Evolutionary conservation across 2,888 invertebrate genomes (phyloP).

Genomic region (Cactoblastis cactorum): DNA sequence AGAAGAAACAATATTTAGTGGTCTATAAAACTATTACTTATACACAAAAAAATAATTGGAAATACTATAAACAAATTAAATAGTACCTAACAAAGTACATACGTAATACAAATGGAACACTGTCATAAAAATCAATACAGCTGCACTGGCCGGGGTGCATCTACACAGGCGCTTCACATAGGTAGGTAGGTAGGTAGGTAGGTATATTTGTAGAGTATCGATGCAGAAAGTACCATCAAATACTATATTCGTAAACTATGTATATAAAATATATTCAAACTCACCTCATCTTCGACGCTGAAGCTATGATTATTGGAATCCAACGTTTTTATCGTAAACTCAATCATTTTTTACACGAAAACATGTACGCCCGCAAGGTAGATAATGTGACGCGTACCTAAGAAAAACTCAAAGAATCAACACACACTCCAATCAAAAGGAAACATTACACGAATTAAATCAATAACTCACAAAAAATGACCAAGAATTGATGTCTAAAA

Average conservation of each 20-base stretch:
- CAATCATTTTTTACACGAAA: slow-evolving; percentile 81
- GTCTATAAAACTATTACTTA: too few species aligned
- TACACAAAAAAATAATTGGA: too few species aligned
- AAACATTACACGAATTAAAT: slow-evolving; percentile 17
- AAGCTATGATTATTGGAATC: slow-evolving; percentile 92
- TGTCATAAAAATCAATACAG: slow-evolving; percentile 2
- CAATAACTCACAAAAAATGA: slow-evolving; percentile 28
- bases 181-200: not conserved
- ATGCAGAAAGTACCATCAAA: not conserved
- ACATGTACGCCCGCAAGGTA: slow-evolving; percentile 31
- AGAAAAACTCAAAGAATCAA: slow-evolving; percentile 26
- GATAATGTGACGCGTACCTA: slow-evolving; percentile 38
- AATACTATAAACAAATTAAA: too few species aligned
- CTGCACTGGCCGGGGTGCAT: slow-evolving; percentile 3
- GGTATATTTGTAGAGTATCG: not conserved
- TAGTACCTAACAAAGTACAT: too few species aligned
- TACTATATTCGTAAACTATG: not conserved
- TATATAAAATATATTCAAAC: slow-evolving; percentile 49
- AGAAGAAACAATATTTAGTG: too few species aligned
- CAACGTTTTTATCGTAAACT: slow-evolving; percentile 92
- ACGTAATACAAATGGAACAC: not conserved
- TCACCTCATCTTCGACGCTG: slow-evolving; percentile 90
- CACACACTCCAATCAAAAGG: not conserved
- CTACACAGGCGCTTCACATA: slow-evolving; percentile 4
- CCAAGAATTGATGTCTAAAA: slow-evolving; percentile 28